These are phyloP conservation scores for Aldrovandia affinis DNA, from an alignment of 2,797 vertebrate genomes.

Conservation along the genomic window DNA sequence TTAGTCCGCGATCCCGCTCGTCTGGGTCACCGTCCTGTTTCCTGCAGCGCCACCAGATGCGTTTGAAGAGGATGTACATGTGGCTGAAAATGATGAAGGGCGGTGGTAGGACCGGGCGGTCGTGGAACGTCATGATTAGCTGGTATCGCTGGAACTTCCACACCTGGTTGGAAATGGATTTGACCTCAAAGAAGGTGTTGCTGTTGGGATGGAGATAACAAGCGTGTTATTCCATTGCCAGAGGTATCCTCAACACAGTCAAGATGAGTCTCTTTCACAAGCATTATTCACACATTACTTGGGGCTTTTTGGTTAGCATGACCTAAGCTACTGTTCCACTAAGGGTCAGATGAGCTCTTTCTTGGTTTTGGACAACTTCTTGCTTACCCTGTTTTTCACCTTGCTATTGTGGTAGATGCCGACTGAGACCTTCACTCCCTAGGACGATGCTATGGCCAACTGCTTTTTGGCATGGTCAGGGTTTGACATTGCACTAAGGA, in stretches of 20 bases:
- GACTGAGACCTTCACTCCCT: too few relatives aligned
- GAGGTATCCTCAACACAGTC: neutral
- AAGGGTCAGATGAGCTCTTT: too few relatives aligned
- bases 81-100: constrained; percentile 97
- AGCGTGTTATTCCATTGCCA: neutral
- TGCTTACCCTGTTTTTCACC: too few relatives aligned
- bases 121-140: constrained; percentile 98
- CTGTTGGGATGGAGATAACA: constrained; percentile 63
- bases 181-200: constrained; percentile 98
- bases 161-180: constrained; percentile 98
- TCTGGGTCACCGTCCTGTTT: constrained; percentile 86
- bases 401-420: too few relatives aligned
- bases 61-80: constrained; percentile 85
- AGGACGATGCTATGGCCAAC: too few relatives aligned
- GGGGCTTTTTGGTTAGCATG: too few relatives aligned
- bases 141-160: constrained; percentile 99
- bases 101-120: constrained; percentile 95
- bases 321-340: too few relatives aligned
- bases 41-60: constrained; percentile 80
- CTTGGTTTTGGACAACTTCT: too few relatives aligned
- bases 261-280: neutral
- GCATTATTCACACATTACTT: too few relatives aligned
- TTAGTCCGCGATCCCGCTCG: constrained; percentile 91
- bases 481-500: neutral
- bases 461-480: neutral